Conservation (phyloP, 1,140 invertebrate genomes). For the Lithobius niger region DNA sequence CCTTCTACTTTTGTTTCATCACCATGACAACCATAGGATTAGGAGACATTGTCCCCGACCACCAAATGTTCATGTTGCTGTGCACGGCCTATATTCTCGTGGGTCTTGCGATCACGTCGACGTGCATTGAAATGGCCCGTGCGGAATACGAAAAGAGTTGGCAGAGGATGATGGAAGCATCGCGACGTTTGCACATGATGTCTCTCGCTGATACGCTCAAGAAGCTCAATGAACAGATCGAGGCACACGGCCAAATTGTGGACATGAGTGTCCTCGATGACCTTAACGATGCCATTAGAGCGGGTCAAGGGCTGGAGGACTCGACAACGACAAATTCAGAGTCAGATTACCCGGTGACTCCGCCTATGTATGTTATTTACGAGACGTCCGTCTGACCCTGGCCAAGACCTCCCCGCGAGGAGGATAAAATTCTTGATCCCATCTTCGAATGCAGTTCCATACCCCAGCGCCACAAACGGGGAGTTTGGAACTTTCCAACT, state of each 20-base stretch:
- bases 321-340: background rate
- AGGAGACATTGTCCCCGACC: slow-evolving; percentile 73
- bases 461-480: too few species aligned
- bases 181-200: slow-evolving; percentile 42
- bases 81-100: slow-evolving; percentile 86
- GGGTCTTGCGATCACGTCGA: slow-evolving; percentile 83
- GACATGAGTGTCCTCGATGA: slow-evolving; percentile 1
- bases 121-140: slow-evolving; percentile 79
- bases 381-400: slow-evolving; percentile 52
- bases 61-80: slow-evolving; percentile 63
- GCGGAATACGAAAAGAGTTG: slow-evolving; percentile 72
- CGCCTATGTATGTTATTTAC: slow-evolving; percentile 58
- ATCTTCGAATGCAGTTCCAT: too few species aligned
- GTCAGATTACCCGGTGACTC: slow-evolving; percentile 15
- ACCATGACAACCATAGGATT: slow-evolving; percentile 92
- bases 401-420: too few species aligned
- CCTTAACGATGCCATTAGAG: slow-evolving; percentile 8
- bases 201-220: slow-evolving; percentile 61
- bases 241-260: slow-evolving; percentile 34
- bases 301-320: background rate
- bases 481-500: too few species aligned
- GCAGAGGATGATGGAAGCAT: slow-evolving; percentile 42
- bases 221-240: slow-evolving; percentile 56
- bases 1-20: slow-evolving; percentile 88
- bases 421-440: too few species aligned